phyloP scores from a whole-genome alignment of 2,113 vertebrate species.

The Nanger granti region DNA sequence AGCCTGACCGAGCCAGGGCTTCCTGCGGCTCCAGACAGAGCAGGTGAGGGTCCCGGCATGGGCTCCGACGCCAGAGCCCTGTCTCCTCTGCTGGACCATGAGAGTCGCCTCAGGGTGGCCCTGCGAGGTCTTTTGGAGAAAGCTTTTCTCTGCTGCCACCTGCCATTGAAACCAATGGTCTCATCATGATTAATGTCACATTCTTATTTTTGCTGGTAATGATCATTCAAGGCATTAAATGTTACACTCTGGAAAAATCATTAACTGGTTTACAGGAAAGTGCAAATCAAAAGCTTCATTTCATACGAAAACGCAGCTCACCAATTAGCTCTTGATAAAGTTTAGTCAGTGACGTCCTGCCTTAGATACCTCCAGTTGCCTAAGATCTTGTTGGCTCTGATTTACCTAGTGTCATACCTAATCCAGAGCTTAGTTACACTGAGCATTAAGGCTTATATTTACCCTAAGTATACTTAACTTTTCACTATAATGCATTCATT shows the following conservation, averaged over 20 bases:
- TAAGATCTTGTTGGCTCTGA: background rate
- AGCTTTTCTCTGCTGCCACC: background rate
- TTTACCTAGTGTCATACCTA: background rate
- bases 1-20: background rate
- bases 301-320: background rate
- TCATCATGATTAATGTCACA: background rate
- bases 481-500: background rate
- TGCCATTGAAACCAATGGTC: background rate
- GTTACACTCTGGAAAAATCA: background rate
- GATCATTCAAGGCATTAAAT: background rate
- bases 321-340: background rate
- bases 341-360: background rate
- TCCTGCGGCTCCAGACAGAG: background rate
- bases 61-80: background rate
- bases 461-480: background rate
- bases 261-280: background rate
- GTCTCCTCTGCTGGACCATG: background rate
- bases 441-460: background rate
- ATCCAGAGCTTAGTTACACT: background rate
- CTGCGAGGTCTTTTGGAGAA: background rate
- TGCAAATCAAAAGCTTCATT: background rate
- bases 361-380: background rate
- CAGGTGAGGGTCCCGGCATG: fast-evolving
- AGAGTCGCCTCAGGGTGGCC: background rate
- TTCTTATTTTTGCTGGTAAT: background rate